A percentile compares a stretch with the other conserved stretches of the same genome.
phyloP scores from a whole-genome alignment of 2,888 invertebrate genomes.

The Nephrotoma appendiculata region DNA sequence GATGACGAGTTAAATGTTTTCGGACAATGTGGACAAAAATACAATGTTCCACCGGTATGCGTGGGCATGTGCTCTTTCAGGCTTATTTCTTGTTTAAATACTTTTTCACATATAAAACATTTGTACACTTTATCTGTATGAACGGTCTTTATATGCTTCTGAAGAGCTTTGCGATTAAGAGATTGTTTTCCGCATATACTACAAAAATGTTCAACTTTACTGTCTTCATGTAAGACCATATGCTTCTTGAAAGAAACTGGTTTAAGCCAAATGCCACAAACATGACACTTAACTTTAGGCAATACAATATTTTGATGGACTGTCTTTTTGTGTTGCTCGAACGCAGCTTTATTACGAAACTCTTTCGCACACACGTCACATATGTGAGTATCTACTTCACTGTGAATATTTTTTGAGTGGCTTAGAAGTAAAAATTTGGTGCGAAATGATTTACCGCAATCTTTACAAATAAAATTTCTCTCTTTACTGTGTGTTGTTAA shows the following conservation, averaged over 20 bases:
- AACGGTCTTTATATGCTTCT: conserved; percentile 11
- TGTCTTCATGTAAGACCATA: conserved; percentile 5
- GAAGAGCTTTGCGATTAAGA: conserved; percentile 11
- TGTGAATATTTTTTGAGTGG: conserved; percentile 20
- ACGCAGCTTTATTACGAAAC: conserved; percentile 25
- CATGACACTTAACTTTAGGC: conserved; percentile 9
- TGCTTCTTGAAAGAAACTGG: background rate
- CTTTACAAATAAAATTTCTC: background rate
- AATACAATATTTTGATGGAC: conserved; percentile 15
- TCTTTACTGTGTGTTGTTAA: background rate
- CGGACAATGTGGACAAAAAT: conserved; percentile 13
- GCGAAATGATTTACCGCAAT: background rate
- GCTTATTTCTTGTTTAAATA: conserved; percentile 10
- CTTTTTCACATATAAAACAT: conserved; percentile 11
- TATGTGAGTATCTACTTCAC: background rate
- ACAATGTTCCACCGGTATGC: conserved; percentile 13
- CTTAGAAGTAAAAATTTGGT: conserved; percentile 16
- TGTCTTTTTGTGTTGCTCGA: conserved; percentile 23
- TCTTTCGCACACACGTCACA: conserved; percentile 27
- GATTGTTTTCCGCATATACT: conserved; percentile 9
- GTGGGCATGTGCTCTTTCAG: conserved; percentile 13
- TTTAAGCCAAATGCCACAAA: conserved; percentile 6
- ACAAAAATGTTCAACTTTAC: conserved; percentile 6
- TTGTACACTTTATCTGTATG: conserved; percentile 7
- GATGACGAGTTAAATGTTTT: conserved; percentile 13